Evolutionary conservation across 2,888 invertebrate genomes (phyloP).

Genomic region (Octodonta nipae): DNA sequence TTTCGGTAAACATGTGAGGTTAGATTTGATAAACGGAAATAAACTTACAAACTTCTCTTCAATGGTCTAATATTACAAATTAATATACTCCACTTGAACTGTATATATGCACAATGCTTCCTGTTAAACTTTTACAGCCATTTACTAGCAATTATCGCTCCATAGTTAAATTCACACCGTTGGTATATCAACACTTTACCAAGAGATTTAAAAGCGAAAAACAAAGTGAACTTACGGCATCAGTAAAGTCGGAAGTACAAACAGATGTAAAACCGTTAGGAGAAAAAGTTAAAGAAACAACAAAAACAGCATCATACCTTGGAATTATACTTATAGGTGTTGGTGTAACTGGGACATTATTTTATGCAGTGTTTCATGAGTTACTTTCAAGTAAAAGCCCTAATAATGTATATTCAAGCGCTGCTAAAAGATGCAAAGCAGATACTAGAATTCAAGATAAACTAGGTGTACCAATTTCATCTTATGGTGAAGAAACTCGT

Average conservation of each 20-base stretch:
- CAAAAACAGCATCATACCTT: constrained; percentile 76
- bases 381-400: constrained; percentile 79
- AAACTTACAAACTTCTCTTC: too few species aligned
- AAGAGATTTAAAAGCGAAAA: constrained; percentile 13
- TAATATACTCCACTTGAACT: neutral
- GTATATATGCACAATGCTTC: constrained; percentile 13
- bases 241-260: constrained; percentile 23
- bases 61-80: neutral
- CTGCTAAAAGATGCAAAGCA: constrained; percentile 60
- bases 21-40: too few species aligned
- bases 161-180: constrained; percentile 9
- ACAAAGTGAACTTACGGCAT: constrained; percentile 9
- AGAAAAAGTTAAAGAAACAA: constrained; percentile 76
- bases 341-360: constrained; percentile 68
- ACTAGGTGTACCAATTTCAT: constrained; percentile 81
- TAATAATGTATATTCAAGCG: constrained; percentile 68
- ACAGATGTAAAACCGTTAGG: constrained; percentile 51
- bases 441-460: constrained; percentile 65
- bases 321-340: constrained; percentile 60
- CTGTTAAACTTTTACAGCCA: constrained; percentile 10
- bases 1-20: too few species aligned
- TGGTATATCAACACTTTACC: constrained; percentile 9
- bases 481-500: constrained; percentile 75
- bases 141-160: constrained; percentile 7
- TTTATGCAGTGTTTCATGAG: constrained; percentile 73